phyloP scores from a whole-genome alignment of 2,113 vertebrate genomes.

The Coracopsis vasa region DNA sequence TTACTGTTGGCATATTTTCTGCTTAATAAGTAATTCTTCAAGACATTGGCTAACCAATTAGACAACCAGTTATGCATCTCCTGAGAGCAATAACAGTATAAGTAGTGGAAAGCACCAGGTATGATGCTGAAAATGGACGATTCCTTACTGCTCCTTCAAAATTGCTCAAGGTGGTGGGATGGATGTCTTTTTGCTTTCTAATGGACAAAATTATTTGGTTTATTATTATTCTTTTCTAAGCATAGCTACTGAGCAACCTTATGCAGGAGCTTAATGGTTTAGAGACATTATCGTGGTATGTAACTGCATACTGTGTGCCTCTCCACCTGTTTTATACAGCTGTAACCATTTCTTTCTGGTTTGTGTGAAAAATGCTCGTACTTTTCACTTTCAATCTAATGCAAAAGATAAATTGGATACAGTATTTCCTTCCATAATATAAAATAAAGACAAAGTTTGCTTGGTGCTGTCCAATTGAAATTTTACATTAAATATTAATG shows the following conservation, averaged over 20 bases:
- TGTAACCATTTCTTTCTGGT: not conserved
- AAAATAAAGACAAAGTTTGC: not conserved
- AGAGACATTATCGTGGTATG: not conserved
- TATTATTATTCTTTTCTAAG: not conserved
- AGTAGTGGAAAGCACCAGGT: constrained; percentile 34
- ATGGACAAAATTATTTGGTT: not conserved
- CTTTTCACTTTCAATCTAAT: not conserved
- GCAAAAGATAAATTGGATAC: not conserved
- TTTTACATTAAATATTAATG: not conserved
- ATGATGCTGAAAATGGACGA: constrained; percentile 6
- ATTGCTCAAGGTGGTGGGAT: not conserved
- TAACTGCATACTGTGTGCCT: not conserved
- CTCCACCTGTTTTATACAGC: not conserved
- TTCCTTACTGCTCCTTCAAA: not conserved
- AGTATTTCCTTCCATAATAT: not conserved
- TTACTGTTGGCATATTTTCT: constrained; percentile 29
- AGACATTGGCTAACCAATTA: constrained; percentile 31
- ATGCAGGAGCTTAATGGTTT: not conserved
- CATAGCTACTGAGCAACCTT: not conserved
- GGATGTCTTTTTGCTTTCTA: not conserved
- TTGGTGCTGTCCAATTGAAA: not conserved
- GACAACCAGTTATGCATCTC: constrained; percentile 30
- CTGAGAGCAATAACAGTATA: constrained; percentile 12
- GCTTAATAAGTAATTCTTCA: constrained; percentile 42
- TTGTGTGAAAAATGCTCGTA: not conserved